Evolutionary conservation across 2,113 vertebrate species (phyloP).

Genomic region (Solenodon paradoxus): DNA sequence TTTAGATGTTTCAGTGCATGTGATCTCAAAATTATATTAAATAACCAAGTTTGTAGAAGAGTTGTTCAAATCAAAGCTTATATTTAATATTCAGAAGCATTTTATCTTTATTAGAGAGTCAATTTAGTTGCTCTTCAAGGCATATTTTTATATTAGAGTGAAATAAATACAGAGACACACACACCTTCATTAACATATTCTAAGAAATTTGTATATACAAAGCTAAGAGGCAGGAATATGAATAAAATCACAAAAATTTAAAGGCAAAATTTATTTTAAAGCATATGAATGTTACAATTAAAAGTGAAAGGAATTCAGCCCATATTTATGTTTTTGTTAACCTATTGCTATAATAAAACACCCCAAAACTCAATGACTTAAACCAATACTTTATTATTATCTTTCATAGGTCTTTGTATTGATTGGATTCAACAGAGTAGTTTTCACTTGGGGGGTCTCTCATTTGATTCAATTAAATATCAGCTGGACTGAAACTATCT

Average conservation of each 20-base stretch:
- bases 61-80: slow-evolving; percentile 27
- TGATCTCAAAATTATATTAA: background rate
- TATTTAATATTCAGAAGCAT: background rate
- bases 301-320: background rate
- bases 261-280: slow-evolving; percentile 4
- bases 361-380: background rate
- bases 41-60: background rate
- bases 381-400: background rate
- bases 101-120: background rate
- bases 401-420: background rate
- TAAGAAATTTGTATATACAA: background rate
- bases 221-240: background rate
- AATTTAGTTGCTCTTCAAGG: background rate
- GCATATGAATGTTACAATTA: background rate
- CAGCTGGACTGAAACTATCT: background rate
- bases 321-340: background rate
- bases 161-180: background rate
- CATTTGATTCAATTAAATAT: background rate
- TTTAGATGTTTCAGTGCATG: background rate
- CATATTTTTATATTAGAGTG: background rate
- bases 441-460: background rate
- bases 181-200: background rate
- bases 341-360: background rate
- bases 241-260: slow-evolving; percentile 1
- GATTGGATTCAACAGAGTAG: background rate